These are phyloP conservation scores for Aspidiotus rigidus DNA, from an alignment of 2,888 invertebrate species.

Conservation along the genomic window DNA sequence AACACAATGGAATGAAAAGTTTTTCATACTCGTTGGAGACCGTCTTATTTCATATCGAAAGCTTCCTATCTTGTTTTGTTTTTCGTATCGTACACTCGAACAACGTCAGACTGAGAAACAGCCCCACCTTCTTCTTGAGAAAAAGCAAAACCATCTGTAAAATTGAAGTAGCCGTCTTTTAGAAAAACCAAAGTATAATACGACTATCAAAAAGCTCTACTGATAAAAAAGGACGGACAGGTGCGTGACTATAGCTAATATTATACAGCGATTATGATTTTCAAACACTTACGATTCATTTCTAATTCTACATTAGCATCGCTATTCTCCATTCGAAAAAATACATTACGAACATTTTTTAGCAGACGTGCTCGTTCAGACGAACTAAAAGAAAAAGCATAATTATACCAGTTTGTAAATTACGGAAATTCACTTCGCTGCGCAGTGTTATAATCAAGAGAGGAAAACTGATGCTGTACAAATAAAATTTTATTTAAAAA, in stretches of 20 bases:
- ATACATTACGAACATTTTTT: slow-evolving; percentile 88
- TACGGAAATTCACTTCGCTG: slow-evolving; percentile 3
- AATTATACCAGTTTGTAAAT: slow-evolving; percentile 16
- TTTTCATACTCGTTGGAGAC: too few species aligned
- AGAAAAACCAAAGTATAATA: not conserved
- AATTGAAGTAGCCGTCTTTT: slow-evolving; percentile 8
- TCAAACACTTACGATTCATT: slow-evolving; percentile 75
- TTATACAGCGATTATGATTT: slow-evolving; percentile 1
- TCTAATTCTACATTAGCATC: slow-evolving; percentile 72
- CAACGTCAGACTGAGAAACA: slow-evolving; percentile 87
- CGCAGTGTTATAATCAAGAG: not conserved
- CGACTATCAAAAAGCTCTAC: slow-evolving; percentile 5
- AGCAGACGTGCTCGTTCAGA: slow-evolving; percentile 94
- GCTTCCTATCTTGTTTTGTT: slow-evolving; percentile 8
- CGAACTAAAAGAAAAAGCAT: slow-evolving; percentile 58
- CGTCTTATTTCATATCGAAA: not conserved
- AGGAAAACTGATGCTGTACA: too few species aligned
- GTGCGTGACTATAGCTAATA: not conserved
- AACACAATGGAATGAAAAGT: too few species aligned
- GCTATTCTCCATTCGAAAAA: slow-evolving; percentile 59
- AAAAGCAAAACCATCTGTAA: slow-evolving; percentile 92
- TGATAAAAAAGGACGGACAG: not conserved
- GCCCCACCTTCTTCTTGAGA: slow-evolving; percentile 98
- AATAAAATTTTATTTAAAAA: too few species aligned
- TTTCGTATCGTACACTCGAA: slow-evolving; percentile 91